These are phyloP conservation scores for Ammospiza caudacuta DNA, from an alignment of 2,113 vertebrate species.

Conservation along the genomic window DNA sequence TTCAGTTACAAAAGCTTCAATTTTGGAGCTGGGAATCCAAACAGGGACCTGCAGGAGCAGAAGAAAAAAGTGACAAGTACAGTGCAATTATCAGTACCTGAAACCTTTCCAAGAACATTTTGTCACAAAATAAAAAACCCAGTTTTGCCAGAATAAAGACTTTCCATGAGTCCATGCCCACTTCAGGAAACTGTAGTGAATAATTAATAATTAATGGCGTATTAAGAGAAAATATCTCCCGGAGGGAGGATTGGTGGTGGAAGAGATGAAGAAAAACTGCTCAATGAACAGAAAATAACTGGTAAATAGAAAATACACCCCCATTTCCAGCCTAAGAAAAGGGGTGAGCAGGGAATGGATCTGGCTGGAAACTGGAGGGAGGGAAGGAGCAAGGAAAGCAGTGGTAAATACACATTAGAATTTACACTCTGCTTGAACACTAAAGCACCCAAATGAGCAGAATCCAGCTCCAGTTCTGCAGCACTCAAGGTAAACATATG, in stretches of 20 bases:
- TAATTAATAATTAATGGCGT: not conserved
- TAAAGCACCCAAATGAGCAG: conserved; percentile 28
- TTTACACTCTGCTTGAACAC: conserved; percentile 1
- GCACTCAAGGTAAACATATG: conserved; percentile 29
- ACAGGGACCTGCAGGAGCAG: not conserved
- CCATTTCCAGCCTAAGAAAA: not conserved
- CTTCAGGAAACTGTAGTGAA: not conserved
- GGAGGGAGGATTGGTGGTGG: not conserved
- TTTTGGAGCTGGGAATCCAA: not conserved
- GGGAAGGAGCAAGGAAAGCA: not conserved
- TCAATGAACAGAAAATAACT: not conserved
- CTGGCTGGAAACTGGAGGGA: not conserved
- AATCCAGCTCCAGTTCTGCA: not conserved
- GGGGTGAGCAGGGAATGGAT: not conserved
- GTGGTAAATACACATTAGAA: conserved; percentile 31
- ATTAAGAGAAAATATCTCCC: not conserved
- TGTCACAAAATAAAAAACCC: not conserved
- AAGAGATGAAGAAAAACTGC: not conserved
- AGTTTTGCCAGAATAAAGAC: not conserved
- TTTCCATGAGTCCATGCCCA: not conserved
- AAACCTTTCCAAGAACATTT: not conserved
- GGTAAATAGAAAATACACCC: not conserved
- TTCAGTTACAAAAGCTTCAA: not conserved
- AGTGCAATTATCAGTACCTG: not conserved
- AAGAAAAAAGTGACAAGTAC: not conserved